Evolutionary conservation across 2,888 invertebrate species (phyloP).

Genomic region (Candidula unifasciata): DNA sequence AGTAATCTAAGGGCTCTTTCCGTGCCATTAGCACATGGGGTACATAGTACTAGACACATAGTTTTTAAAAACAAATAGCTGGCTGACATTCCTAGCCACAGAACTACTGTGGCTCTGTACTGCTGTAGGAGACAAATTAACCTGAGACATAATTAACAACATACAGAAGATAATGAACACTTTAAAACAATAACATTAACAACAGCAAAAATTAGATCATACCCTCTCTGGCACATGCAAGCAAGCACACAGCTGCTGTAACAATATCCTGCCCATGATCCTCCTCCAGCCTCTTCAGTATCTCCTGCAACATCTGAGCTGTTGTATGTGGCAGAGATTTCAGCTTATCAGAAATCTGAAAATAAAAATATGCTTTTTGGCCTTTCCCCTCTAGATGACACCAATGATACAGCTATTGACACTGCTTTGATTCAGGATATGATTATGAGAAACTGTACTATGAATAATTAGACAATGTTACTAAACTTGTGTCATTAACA

Average conservation of each 20-base stretch:
- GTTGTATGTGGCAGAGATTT: conserved; percentile 75
- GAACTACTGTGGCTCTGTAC: not conserved
- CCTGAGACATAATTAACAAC: not conserved
- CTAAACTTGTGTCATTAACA: too few relatives aligned
- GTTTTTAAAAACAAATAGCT: too few relatives aligned
- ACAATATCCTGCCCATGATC: conserved; percentile 71
- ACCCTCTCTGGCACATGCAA: conserved; percentile 74
- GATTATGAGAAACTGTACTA: too few relatives aligned
- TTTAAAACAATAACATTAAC: not conserved
- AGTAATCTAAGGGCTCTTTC: too few relatives aligned
- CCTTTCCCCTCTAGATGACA: too few relatives aligned
- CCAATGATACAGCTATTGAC: too few relatives aligned
- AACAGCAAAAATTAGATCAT: conserved; percentile 35
- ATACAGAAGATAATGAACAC: not conserved
- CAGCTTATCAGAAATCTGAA: conserved; percentile 73
- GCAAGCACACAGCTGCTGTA: conserved; percentile 66
- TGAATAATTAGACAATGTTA: too few relatives aligned
- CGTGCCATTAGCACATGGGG: too few relatives aligned
- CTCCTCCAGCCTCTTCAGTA: conserved; percentile 72
- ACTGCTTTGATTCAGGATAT: too few relatives aligned
- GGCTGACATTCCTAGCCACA: too few relatives aligned
- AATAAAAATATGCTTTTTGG: not conserved
- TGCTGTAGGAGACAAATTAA: not conserved
- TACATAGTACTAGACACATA: too few relatives aligned
- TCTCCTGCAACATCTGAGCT: conserved; percentile 71